Evolutionary conservation across 2,113 vertebrate species (phyloP).

Genomic region (Brienomyrus brachyistius): DNA sequence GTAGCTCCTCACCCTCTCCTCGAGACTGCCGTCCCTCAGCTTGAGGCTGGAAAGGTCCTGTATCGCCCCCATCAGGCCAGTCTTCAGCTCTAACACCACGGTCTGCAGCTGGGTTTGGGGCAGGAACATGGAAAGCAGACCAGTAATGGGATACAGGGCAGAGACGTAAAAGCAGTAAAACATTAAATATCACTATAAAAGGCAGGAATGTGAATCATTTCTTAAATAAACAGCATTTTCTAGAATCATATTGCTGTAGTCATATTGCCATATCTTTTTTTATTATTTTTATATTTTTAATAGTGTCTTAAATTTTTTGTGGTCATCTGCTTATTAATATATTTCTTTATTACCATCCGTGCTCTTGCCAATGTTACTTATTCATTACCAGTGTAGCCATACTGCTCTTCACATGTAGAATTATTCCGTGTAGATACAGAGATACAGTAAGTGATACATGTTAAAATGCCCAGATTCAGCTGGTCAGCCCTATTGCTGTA

Average conservation of each 20-base stretch:
- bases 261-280: neutral
- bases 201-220: neutral
- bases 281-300: neutral
- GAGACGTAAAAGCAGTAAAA: neutral
- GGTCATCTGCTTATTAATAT: neutral
- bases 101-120: constrained; percentile 68
- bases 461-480: constrained; percentile 29
- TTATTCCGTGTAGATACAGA: constrained; percentile 25
- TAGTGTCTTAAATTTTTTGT: neutral
- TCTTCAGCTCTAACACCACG: constrained; percentile 82
- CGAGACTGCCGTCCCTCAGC: constrained; percentile 74
- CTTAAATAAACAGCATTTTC: neutral
- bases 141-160: neutral
- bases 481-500: constrained; percentile 21
- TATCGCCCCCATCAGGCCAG: constrained; percentile 76
- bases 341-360: neutral
- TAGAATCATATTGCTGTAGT: neutral
- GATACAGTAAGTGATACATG: constrained; percentile 47
- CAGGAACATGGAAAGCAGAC: neutral
- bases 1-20: constrained; percentile 79
- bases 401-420: constrained; percentile 34
- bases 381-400: neutral
- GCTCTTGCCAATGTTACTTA: neutral
- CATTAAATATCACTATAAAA: neutral
- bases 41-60: constrained; percentile 76